phyloP scores from a whole-genome alignment of 1,140 invertebrate species.

The Drosophila chauvacae region DNA sequence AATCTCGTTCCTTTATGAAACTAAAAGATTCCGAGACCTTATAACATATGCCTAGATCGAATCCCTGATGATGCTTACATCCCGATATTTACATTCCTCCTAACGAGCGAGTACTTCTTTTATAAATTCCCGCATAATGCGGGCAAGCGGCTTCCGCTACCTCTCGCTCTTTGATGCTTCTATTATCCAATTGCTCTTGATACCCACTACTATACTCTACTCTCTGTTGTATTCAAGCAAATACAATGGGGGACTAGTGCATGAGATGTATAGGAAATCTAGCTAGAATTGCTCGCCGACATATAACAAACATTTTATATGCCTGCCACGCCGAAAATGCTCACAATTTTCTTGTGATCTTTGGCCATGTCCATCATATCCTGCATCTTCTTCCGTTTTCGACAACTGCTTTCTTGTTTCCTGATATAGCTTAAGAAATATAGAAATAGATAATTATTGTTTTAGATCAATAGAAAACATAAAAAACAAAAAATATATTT shows the following conservation, averaged over 20 bases:
- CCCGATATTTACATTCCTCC: too few relatives aligned
- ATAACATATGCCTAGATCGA: not conserved
- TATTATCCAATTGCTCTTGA: conserved; percentile 7
- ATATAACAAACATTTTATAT: not conserved
- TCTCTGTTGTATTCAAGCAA: not conserved
- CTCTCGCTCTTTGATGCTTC: not conserved
- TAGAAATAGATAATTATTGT: conserved; percentile 15
- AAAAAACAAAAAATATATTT: conserved; percentile 4
- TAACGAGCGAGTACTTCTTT: not conserved
- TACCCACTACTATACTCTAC: not conserved
- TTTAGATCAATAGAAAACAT: conserved; percentile 5
- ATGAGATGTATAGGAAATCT: not conserved
- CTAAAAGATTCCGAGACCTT: not conserved
- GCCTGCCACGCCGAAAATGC: not conserved
- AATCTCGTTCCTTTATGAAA: not conserved
- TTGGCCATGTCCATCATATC: not conserved
- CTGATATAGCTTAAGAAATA: conserved; percentile 9
- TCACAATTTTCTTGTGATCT: not conserved
- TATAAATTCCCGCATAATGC: not conserved
- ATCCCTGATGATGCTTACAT: not conserved
- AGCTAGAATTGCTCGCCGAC: not conserved
- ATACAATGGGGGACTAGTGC: conserved; percentile 9
- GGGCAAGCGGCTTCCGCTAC: too few relatives aligned
- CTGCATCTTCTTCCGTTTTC: too few relatives aligned
- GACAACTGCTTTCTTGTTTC: not conserved